Base-by-base conservation (phyloP, 23 tunicate species). In the Styela clava region DNA sequence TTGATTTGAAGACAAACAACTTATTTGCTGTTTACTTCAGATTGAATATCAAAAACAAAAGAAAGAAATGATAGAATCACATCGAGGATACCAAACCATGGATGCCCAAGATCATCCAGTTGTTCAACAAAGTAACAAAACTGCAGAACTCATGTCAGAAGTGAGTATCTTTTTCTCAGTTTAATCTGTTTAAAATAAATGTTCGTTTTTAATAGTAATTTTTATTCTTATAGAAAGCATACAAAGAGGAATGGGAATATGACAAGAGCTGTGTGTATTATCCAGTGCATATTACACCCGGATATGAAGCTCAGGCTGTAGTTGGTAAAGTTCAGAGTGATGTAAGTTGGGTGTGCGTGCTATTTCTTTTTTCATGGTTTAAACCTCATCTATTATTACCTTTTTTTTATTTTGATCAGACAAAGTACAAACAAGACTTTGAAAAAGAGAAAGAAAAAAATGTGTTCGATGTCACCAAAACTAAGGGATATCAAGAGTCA, bases 81-180 rank as follows among this genome's bases (percentile, higher is more conserved):
- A 87, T 85, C 84, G 88, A 7, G 98, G 98, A 62, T 93, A 79
- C 68, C 98, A 93, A 63, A 93, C 93, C n/a, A 87, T 93, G 89
- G 93, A 93, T 74, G 77, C 89, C 65, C 79, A 80, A 61, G 93
- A 87, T 25, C 98, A 93, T 82, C 98, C 98, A 32, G 85, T 93
- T 62, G 98, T 93, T 27, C 83, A 84, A 81, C 93, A 85, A 80
- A 83, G 90, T 67, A 81, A 77, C 24, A 77, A 87, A 76, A 86
- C 88, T 12, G 86, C 86, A 21, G 86, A 93, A 69, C 84, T 93
- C 27, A 34, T 2, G 16, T 85, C 88, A 24, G 88, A 77, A 24
- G 88, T 85, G 78, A 35, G 76, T 85, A 7, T 31, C 18, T 5
- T 7, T 26, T 65, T 65, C 30, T n/a, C n/a, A n/a, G n/a, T n/a